Conservation (phyloP, 2,888 invertebrate species). For the Melikaiella ostensackeni region DNA sequence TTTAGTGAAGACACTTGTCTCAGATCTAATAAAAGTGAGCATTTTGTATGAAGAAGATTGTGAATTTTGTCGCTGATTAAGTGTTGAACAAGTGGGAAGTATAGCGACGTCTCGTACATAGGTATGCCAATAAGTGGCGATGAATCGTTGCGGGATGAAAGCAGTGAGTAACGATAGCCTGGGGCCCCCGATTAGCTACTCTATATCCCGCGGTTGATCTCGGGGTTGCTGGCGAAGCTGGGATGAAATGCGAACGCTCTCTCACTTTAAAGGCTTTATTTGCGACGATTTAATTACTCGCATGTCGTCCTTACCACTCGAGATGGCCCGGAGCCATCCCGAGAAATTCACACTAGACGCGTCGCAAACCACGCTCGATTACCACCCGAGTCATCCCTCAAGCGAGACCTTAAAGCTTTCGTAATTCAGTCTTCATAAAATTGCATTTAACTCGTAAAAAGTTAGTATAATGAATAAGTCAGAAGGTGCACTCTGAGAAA, state of each 20-base stretch:
- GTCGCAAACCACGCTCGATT: slow-evolving; percentile 38
- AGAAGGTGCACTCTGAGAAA: no score
- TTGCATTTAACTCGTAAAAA: neutral
- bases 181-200: slow-evolving; percentile 68
- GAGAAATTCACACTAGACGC: slow-evolving; percentile 32
- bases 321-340: slow-evolving; percentile 42
- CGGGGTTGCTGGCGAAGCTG: slow-evolving; percentile 54
- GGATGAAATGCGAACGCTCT: slow-evolving; percentile 46
- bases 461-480: no score
- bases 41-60: neutral
- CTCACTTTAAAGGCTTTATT: slow-evolving; percentile 68
- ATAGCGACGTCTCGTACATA: slow-evolving; percentile 55
- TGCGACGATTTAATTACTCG: slow-evolving; percentile 74
- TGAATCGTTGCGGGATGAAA: slow-evolving; percentile 57
- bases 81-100: slow-evolving; percentile 53
- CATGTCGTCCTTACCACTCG: slow-evolving; percentile 54
- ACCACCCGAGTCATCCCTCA: slow-evolving; percentile 26
- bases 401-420: neutral
- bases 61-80: neutral
- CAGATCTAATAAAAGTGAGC: neutral
- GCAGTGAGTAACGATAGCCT: slow-evolving; percentile 70
- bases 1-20: neutral
- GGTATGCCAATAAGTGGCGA: slow-evolving; percentile 59
- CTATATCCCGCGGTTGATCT: slow-evolving; percentile 59
- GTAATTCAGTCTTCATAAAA: slow-evolving; percentile 12